Conservation (phyloP, 1,140 invertebrate species). For the Drosophila navojoa region DNA sequence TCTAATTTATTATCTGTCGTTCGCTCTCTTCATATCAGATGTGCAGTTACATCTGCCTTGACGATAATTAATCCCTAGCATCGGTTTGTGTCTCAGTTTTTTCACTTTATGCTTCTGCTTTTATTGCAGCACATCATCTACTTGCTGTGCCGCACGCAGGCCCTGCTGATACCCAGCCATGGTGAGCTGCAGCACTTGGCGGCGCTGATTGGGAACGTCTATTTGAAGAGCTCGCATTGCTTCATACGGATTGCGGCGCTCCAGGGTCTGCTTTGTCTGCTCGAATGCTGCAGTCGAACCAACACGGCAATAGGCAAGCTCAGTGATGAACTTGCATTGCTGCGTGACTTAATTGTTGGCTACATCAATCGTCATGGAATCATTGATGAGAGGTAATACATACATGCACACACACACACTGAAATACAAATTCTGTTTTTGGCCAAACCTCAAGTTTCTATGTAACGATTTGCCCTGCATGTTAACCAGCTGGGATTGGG, state of each 20-base stretch:
- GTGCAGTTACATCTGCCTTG: no score
- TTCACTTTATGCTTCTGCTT: constrained; percentile 25
- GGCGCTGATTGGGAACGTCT: constrained; percentile 85
- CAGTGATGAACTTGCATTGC: constrained; percentile 86
- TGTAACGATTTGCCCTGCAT: constrained; percentile 11
- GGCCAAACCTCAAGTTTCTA: constrained; percentile 3
- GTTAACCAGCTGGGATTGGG: constrained; percentile 16
- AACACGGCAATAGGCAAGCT: constrained; percentile 85
- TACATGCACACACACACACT: constrained; percentile 27
- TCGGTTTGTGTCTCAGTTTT: neutral
- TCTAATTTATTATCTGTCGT: no score
- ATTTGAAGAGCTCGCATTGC: constrained; percentile 84
- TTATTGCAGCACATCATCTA: constrained; percentile 77
- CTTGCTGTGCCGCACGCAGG: constrained; percentile 80
- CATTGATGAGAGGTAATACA: constrained; percentile 85
- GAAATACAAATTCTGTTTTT: neutral
- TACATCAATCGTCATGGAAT: constrained; percentile 89
- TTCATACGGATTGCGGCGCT: constrained; percentile 88
- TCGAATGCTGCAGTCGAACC: constrained; percentile 87
- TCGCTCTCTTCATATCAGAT: no score
- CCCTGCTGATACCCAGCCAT: constrained; percentile 76
- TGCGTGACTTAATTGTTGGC: constrained; percentile 88
- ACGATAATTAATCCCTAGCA: neutral
- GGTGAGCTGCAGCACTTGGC: constrained; percentile 73
- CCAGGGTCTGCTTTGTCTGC: constrained; percentile 90